Evolutionary conservation across 1,140 invertebrate genomes (phyloP), one percentile per base, ranked within the genome.

Genomic region (Thaumatotibia leucotreta): DNA sequence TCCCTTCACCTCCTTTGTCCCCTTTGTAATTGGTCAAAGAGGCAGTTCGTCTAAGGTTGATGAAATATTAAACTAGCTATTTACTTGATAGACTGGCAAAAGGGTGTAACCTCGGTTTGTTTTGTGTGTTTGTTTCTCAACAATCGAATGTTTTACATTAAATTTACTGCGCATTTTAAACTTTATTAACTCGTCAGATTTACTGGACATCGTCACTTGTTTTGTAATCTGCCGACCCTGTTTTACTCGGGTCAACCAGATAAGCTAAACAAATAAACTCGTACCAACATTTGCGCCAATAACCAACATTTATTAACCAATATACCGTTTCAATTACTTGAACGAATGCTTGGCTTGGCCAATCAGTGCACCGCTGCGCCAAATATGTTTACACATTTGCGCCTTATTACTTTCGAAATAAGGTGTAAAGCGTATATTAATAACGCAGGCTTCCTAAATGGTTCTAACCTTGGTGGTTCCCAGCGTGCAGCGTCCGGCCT

Each of bases 391-490:
- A 20, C 8, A 45, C 4, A 20, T 20, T 45, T 20, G 14, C 14
- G 9, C 14, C 39, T 45, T 45, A 45, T 45, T 17, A 20, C 14
- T 6, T 20, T 35, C 1, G 0, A 20, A 20, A 45, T 45, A 45
- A 45, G 17, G 39, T 17, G 39, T 4, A 20, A 20, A 8, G 20
- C 20, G 35, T 45, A 45, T 39, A n/a, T 4, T 5, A 14, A 39
- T 20, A 45, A 20, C 17, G 29, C 24, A 6, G 10, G n/a, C 24
- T 2, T 29, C 11, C n/a, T 11, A 63, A 63, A 29, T 3, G n/a
- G 23, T 29, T n/a, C 61, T 79, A 70, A 93, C 93, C 89, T 96
- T 96, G 1, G 92, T 93, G 1, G 92, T 92, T n/a, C 92, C 92
- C 10, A 86, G 83, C 0, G 62, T 58, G 81, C 96, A 97, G 1